Base-by-base conservation (phyloP, 2,113 vertebrate genomes). In the Paramisgurnus dabryanus region DNA sequence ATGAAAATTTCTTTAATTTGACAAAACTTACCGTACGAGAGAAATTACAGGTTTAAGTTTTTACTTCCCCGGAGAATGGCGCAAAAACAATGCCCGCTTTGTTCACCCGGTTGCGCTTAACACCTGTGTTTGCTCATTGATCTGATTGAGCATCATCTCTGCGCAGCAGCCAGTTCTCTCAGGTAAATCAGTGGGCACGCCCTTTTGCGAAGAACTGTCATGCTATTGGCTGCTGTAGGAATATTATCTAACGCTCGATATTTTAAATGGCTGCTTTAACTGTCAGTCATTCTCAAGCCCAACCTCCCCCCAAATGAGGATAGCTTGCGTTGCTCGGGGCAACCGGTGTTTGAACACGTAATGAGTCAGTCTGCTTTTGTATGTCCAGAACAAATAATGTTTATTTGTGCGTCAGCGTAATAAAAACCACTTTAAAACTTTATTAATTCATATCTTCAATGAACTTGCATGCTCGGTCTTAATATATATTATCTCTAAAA, bases 121-220 rank as follows among this genome's bases (percentile, higher is more conserved):
- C 79, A 83, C 79, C 76, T 77, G 80, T 79, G 71, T 82, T 86
- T 82, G 40, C 64, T 82, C 47, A 76, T 64, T 47, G 79, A 81
- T 72, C 45, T 76, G 67, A 72, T 84, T 66, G 63, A 77, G 82
- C 78, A 80, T 78, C 71, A 58, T 78, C 49, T 80, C 55, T 53
- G 18, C 27, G 39, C 53, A 2, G 53, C 45, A 7, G 27, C 34
- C 22, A 53, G n/a, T 55, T 67, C 34, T 27, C 61, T 82, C 82
- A 84, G 82, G 82, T 86, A 83, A 81, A 41, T 7, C 34, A 6
- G 12, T 50, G 57, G 47, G 45, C 63, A 57, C 82, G 80, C 80
- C 82, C 45, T 5, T 55, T 43, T 3, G 27, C 2, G 13, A 11
- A 73, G 49, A n/a, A 17, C 79, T 68, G 22, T 6, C 50, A 34